Conservation (phyloP, 2,888 invertebrate species). For the Tenthredo scrophulariae region DNA sequence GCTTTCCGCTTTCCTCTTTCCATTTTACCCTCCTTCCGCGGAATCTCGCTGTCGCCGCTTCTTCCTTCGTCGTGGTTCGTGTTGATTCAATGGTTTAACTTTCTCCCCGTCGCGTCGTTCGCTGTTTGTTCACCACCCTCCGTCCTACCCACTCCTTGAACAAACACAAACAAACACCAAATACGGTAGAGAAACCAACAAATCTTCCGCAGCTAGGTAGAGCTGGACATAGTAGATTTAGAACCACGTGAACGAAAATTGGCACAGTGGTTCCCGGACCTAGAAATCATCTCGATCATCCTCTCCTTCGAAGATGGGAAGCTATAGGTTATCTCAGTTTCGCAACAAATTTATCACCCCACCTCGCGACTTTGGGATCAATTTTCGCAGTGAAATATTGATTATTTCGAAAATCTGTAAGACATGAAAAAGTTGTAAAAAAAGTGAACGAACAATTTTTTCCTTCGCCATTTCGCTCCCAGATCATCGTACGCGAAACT, state of each 20-base stretch:
- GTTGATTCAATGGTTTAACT: constrained; percentile 42
- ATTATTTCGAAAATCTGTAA: not conserved
- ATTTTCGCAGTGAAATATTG: not conserved
- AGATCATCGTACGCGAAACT: not conserved
- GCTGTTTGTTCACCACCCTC: constrained; percentile 12
- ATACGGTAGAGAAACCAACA: constrained; percentile 39
- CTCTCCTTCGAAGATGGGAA: not conserved
- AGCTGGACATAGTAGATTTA: constrained; percentile 11
- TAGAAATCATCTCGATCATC: not conserved
- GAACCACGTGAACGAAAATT: not conserved
- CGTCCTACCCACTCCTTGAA: not conserved
- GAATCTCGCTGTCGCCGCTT: not conserved
- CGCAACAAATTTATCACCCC: not conserved
- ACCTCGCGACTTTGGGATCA: not conserved
- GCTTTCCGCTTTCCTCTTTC: not conserved
- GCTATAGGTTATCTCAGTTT: not conserved
- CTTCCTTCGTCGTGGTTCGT: constrained; percentile 16
- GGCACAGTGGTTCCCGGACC: not conserved
- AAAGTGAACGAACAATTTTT: not conserved
- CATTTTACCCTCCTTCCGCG: not conserved
- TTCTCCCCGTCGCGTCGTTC: constrained; percentile 14
- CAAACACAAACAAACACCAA: constrained; percentile 45
- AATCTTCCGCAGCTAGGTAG: constrained; percentile 6
- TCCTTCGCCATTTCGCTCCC: not conserved
- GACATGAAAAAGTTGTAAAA: not conserved